Evolutionary conservation across 2,113 vertebrate genomes (phyloP), one percentile per base, ranked within the genome.

Genomic region (Channa argus): DNA sequence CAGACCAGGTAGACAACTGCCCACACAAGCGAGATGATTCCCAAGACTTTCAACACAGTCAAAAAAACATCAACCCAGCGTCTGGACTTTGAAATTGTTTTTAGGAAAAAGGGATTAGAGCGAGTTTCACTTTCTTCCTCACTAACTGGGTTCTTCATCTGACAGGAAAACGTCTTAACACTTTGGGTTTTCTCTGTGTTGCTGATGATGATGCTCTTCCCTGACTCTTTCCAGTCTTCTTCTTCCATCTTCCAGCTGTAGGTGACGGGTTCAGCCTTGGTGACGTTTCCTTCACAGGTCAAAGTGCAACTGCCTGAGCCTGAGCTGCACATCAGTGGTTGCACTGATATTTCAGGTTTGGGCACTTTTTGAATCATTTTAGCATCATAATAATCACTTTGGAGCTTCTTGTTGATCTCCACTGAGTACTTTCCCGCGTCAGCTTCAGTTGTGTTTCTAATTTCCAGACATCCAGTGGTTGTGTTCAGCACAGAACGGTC

Each of bases 221-320:
- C 2, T 0, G 0, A 3, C 9, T 1, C 0, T 0, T 4, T 0
- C 82, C 62, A 83, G 2, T 11, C 1, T 4, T 1, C 12, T 0
- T 13, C 2, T 0, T 2, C 63, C 12, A 0, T 3, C 8, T 3
- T 65, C 84, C 84, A 91, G 11, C 9, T 53, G 45, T 61, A 88
- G 12, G 9, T n/a, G 53, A 88, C 7, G 0, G 68, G 63, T 8
- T 0, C 63, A 0, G 39, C 3, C 0, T 0, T 15, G 0, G 0
- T 0, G 3, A 5, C 2, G 2, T n/a, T 0, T 14, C 2, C 53
- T 0, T 4, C 14, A 8, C 87, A 91, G 13, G 0, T 1, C 14
- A 2, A 1, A 0, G 0, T 1, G 2, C 77, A 84, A 0, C 0
- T 0, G 3, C 0, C 0, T n/a, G n/a, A n/a, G n/a, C n/a, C n/a